Percentiles rank a stretch among this genome's conserved stretches.
Evolutionary conservation across 2,113 vertebrate genomes (phyloP).

Genomic region (Coregonus clupeaformis): DNA sequence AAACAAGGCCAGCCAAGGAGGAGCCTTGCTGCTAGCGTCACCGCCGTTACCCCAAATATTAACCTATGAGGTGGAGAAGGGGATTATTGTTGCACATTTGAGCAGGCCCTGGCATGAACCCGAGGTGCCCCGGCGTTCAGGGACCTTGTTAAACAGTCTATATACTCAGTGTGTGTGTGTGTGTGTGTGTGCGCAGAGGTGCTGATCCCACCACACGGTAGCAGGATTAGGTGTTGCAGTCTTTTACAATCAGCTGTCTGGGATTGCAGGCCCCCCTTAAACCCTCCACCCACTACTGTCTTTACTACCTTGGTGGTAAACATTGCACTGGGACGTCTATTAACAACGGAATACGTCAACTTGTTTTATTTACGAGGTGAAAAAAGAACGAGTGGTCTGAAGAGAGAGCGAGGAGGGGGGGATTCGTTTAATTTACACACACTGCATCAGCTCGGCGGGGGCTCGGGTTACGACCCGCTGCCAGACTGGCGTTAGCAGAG

Average conservation of each 20-base stretch:
- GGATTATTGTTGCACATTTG: conserved; percentile 69
- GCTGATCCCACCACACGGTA: conserved; percentile 54
- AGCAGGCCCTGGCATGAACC: conserved; percentile 62
- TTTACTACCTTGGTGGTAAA: conserved; percentile 44
- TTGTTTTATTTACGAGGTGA: conserved; percentile 62
- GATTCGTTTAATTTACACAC: conserved; percentile 68
- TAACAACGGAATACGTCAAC: conserved; percentile 70
- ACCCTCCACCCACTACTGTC: conserved; percentile 16
- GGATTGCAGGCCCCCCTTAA: conserved; percentile 36
- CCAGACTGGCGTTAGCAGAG: conserved; percentile 82
- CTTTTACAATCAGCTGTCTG: conserved; percentile 62
- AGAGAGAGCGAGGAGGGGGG: conserved; percentile 34
- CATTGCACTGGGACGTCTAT: conserved; percentile 64
- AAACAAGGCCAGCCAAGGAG: conserved; percentile 71
- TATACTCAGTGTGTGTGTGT: conserved; percentile 36
- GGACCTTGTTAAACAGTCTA: conserved; percentile 49
- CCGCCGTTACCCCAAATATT: conserved; percentile 63
- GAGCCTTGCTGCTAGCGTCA: conserved; percentile 53
- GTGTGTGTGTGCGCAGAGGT: conserved; percentile 49
- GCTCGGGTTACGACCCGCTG: conserved; percentile 80
- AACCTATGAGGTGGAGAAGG: conserved; percentile 60
- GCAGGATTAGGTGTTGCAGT: conserved; percentile 60
- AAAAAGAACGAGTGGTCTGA: conserved; percentile 11
- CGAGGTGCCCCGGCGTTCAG: conserved; percentile 39
- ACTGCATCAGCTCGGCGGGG: conserved; percentile 64